Base-by-base conservation (phyloP, 92 coral and sea anemone species). In the Isaurus tuberculatus region DNA sequence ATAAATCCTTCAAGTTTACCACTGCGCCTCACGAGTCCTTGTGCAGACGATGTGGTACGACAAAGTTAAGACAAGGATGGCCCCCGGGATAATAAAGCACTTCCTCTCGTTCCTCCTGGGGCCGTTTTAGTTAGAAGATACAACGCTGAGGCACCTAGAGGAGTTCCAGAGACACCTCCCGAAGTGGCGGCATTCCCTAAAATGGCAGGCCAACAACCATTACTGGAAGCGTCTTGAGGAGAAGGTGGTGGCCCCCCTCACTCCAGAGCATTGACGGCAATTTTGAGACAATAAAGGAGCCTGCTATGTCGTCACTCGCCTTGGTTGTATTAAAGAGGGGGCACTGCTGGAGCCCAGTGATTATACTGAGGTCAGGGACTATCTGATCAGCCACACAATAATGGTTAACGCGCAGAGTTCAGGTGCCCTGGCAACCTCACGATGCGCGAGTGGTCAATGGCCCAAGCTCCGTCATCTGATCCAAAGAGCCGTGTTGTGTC, bases 371-470 rank as follows among this genome's bases (percentile, higher is more conserved):
- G 17, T 69, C 23, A 31, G 73, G 48, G 73, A 69, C 73, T 69
- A 29, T 20, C 73, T 69, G n/a, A 36, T 69, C 30, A 15, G 30
- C 42, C 46, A 69, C 48, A 69, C 49, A 1, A 17, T 69, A 2
- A 69, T 69, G 74, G 49, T 34, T 0, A 69, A 69, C 20, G 74
- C 51, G 0, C 74, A 69, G 49, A 2, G 51, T 7, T 33, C 74
- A 19, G 74, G 74, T 17, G 51, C 74, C 26, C 17, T 69, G 4
- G 11, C 48, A 69, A 69, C 29, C 1, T 69, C 49, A 69, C 74
- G 10, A 16, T 33, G 49, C 75, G 32, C 2, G 17, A 70, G 25
- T 70, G 28, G 28, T n/a, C 5, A 26, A 1, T 14, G 16, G 75
- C 75, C 5, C 8, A 8, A 37, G 75, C 15, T n/a, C 55, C 57